Conservation (phyloP, 2,888 invertebrate species). For the Saturnia japonica region DNA sequence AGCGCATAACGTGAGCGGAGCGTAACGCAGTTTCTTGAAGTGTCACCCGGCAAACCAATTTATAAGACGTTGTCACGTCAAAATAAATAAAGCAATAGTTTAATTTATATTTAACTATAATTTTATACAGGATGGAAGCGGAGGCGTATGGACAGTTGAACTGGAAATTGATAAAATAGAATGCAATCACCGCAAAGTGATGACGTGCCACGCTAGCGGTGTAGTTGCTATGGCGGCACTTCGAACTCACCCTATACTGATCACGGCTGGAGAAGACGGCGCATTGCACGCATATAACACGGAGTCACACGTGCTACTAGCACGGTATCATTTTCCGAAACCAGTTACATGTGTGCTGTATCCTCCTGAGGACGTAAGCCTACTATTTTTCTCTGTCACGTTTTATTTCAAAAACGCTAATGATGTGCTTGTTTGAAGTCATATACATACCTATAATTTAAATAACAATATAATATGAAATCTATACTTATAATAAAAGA, state of each 20-base stretch:
- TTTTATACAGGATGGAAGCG: slow-evolving; percentile 88
- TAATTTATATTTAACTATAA: not conserved
- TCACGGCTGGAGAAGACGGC: slow-evolving; percentile 88
- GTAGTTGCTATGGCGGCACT: slow-evolving; percentile 86
- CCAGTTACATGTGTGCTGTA: slow-evolving; percentile 84
- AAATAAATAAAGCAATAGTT: not conserved
- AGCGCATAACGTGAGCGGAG: no score
- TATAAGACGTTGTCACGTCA: no score
- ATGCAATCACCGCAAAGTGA: slow-evolving; percentile 70
- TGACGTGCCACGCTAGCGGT: slow-evolving; percentile 89
- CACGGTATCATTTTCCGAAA: slow-evolving; percentile 79
- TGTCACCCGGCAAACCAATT: no score
- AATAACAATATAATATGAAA: no score
- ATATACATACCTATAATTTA: no score
- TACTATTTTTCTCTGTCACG: not conserved
- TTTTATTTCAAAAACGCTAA: no score
- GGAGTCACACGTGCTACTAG: slow-evolving; percentile 78
- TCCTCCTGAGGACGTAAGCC: slow-evolving; percentile 85
- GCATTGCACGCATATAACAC: slow-evolving; percentile 89
- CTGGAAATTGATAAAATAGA: slow-evolving; percentile 72
- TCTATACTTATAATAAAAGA: no score
- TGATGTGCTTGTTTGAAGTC: no score
- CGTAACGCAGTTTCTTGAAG: no score
- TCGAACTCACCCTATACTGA: slow-evolving; percentile 86
- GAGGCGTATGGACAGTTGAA: slow-evolving; percentile 84